Conservation (phyloP, 2,888 invertebrate species). For the Chloroclysta siterata region DNA sequence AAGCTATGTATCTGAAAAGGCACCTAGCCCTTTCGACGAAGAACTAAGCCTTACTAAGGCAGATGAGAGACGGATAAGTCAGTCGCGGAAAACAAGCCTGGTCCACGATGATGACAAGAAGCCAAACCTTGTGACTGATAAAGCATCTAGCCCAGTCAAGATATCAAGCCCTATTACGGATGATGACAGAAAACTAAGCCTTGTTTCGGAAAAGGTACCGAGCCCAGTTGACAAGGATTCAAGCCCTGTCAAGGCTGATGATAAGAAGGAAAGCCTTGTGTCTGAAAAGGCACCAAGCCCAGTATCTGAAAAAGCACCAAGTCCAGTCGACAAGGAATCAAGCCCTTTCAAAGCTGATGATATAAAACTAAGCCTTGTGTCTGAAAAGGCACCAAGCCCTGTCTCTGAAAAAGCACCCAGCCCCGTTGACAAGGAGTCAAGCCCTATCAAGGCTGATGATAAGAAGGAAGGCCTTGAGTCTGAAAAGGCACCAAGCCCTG, state of each 20-base stretch:
- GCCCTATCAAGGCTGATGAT: conserved; percentile 18
- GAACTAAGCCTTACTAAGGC: not conserved
- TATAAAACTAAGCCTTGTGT: not conserved
- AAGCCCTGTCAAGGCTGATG: conserved; percentile 10
- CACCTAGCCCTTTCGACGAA: not conserved
- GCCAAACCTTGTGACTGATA: conserved; percentile 9
- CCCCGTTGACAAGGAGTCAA: conserved; percentile 29
- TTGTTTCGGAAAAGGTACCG: not conserved
- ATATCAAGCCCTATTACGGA: conserved; percentile 6
- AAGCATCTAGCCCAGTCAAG: conserved; percentile 6
- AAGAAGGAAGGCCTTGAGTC: conserved; percentile 15
- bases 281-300: conserved; percentile 13
- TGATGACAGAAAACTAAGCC: conserved; percentile 22
- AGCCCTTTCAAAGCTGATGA: conserved; percentile 7
- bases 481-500: conserved; percentile 11
- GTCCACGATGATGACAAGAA: conserved; percentile 1
- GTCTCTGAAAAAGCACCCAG: not conserved
- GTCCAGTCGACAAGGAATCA: not conserved
- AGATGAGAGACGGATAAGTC: too few species aligned
- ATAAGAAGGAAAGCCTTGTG: not conserved
- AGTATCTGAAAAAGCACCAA: not conserved
- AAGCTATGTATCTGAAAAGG: not conserved
- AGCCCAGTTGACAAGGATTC: too few species aligned
- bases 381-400: conserved; percentile 1
- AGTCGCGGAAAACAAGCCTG: conserved; percentile 24